Evolutionary conservation across 2,888 invertebrate species (phyloP).

Genomic region (Lepidochrysops patricia): DNA sequence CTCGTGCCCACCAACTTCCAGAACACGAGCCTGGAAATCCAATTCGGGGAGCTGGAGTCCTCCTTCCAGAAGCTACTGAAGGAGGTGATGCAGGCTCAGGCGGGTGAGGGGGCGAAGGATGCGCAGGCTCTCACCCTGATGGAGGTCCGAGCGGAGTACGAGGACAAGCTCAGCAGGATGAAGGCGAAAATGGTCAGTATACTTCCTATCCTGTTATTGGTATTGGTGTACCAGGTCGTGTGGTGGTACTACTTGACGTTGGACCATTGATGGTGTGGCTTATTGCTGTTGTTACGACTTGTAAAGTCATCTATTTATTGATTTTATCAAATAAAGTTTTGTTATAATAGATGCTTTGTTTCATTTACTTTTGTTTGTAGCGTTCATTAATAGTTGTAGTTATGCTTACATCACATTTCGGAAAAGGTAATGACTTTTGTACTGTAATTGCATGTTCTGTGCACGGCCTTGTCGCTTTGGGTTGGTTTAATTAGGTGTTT

Average conservation of each 20-base stretch:
- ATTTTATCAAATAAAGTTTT: constrained; percentile 44
- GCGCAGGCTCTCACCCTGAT: constrained; percentile 50
- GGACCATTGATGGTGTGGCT: constrained; percentile 48
- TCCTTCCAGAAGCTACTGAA: constrained; percentile 54
- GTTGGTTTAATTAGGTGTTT: background rate
- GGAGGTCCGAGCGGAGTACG: constrained; percentile 79
- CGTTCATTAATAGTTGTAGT: constrained; percentile 42
- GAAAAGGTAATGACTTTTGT: constrained; percentile 47
- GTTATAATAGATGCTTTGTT: constrained; percentile 53
- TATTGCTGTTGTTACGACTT: constrained; percentile 34
- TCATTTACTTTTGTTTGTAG: constrained; percentile 37
- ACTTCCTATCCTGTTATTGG: constrained; percentile 57
- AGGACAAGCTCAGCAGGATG: constrained; percentile 84
- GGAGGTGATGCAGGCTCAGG: constrained; percentile 44
- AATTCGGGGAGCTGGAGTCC: constrained; percentile 55
- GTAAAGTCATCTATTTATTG: constrained; percentile 32
- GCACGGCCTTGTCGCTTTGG: constrained; percentile 22
- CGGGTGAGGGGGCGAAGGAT: constrained; percentile 41
- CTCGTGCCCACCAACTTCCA: constrained; percentile 43
- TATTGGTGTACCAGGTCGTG: constrained; percentile 63
- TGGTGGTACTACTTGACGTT: constrained; percentile 66
- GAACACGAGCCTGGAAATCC: constrained; percentile 52
- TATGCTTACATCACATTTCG: constrained; percentile 13
- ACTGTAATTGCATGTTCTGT: constrained; percentile 28
- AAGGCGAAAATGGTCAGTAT: constrained; percentile 87